These are phyloP conservation scores for Hydropsyche tenuis DNA, from an alignment of 1,140 invertebrate species.

Conservation along the genomic window DNA sequence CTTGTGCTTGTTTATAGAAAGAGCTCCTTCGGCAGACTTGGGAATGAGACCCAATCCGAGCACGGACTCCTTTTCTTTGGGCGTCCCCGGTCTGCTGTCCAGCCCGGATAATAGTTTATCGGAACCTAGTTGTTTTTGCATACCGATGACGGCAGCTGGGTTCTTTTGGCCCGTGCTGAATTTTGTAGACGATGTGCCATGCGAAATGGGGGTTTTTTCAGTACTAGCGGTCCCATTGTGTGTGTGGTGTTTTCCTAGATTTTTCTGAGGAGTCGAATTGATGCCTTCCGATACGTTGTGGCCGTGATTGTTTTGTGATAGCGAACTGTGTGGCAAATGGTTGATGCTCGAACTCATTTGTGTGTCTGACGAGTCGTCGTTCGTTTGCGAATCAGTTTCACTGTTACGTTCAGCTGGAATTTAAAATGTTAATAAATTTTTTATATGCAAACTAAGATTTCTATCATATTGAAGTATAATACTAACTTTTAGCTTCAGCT, in stretches of 20 bases:
- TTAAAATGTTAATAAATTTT: conserved; percentile 48
- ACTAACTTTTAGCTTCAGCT: conserved; percentile 64
- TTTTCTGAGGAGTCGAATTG: conserved; percentile 66
- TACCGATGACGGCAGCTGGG: conserved; percentile 60
- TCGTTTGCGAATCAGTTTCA: conserved; percentile 88
- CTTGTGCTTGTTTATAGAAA: conserved; percentile 66
- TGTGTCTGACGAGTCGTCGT: conserved; percentile 75
- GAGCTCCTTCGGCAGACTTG: conserved; percentile 58
- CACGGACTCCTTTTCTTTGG: conserved; percentile 63
- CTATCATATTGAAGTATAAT: background rate
- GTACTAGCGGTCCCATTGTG: conserved; percentile 61
- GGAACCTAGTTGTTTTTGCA: conserved; percentile 63
- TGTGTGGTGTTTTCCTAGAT: conserved; percentile 70
- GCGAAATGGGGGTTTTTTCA: conserved; percentile 55
- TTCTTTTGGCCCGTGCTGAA: conserved; percentile 61
- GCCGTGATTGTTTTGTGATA: conserved; percentile 69
- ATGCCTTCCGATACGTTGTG: conserved; percentile 65
- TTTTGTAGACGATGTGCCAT: conserved; percentile 53
- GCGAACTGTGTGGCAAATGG: conserved; percentile 52
- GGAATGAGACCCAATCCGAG: conserved; percentile 53
- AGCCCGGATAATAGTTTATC: conserved; percentile 59
- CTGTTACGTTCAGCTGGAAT: conserved; percentile 80
- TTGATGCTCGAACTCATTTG: conserved; percentile 63
- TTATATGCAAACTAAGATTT: conserved; percentile 33
- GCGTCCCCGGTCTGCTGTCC: conserved; percentile 59